phyloP scores from a whole-genome alignment of 2,113 vertebrate species.

The Coturnix japonica region DNA sequence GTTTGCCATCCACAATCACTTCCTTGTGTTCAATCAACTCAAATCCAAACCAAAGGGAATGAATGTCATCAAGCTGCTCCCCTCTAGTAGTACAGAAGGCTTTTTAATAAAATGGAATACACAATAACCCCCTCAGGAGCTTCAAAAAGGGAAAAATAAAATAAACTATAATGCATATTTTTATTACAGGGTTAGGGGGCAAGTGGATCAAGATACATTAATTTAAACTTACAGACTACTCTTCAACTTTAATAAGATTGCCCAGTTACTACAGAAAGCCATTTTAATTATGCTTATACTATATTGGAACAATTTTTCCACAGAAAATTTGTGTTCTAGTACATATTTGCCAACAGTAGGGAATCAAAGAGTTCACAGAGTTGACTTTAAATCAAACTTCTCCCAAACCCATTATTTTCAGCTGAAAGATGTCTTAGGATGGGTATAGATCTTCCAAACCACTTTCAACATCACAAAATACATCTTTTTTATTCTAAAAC shows the following conservation, averaged over 20 bases:
- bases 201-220: background rate
- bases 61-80: background rate
- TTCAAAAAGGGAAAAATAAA: background rate
- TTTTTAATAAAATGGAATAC: background rate
- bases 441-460: background rate
- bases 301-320: background rate
- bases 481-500: background rate
- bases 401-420: background rate
- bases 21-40: background rate
- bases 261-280: background rate
- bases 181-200: background rate
- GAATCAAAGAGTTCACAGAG: background rate
- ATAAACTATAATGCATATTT: background rate
- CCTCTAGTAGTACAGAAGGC: background rate
- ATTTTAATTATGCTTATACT: background rate
- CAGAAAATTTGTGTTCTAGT: background rate
- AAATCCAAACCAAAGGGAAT: background rate
- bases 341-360: background rate
- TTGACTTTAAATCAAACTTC: background rate
- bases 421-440: background rate
- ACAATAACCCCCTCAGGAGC: background rate
- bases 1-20: background rate
- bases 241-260: background rate
- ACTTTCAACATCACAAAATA: background rate
- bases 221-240: background rate